These are phyloP conservation scores for Erynnis tages DNA, from an alignment of 2,888 invertebrate genomes.

Conservation along the genomic window DNA sequence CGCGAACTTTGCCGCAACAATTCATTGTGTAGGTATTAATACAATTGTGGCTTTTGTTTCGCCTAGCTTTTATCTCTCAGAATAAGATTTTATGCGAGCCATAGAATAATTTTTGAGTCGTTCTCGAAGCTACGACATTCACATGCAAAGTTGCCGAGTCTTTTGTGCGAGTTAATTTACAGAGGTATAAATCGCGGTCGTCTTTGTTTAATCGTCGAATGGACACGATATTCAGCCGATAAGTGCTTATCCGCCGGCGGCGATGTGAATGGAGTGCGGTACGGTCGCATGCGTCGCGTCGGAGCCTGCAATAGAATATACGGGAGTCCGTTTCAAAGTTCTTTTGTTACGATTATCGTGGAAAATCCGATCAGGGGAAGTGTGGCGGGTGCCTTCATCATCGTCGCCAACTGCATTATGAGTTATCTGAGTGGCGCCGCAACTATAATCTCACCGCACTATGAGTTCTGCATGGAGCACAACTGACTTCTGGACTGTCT, in stretches of 20 bases:
- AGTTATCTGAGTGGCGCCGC: constrained; percentile 64
- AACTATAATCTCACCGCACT: constrained; percentile 47
- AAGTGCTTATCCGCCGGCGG: constrained; percentile 50
- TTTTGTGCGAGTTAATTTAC: constrained; percentile 26
- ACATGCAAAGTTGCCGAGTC: constrained; percentile 24
- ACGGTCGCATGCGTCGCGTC: constrained; percentile 55
- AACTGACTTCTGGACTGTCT: not conserved
- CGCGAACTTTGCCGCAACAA: constrained; percentile 26
- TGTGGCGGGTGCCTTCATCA: constrained; percentile 74
- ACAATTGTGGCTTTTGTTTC: constrained; percentile 28
- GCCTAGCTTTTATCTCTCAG: constrained; percentile 25
- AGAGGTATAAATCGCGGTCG: constrained; percentile 35
- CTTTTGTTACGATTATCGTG: constrained; percentile 80
- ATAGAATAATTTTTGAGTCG: constrained; percentile 28
- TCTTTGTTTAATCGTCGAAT: constrained; percentile 42
- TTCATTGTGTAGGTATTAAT: constrained; percentile 27
- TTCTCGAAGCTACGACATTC: constrained; percentile 25
- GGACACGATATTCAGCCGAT: constrained; percentile 52
- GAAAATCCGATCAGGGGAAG: constrained; percentile 79
- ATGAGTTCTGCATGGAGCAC: not conserved
- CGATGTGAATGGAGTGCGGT: constrained; percentile 59
- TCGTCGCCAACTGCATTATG: constrained; percentile 77
- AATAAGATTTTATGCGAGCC: constrained; percentile 26
- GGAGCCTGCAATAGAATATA: constrained; percentile 60
- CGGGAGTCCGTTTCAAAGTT: constrained; percentile 66